Base-by-base conservation (phyloP, 2,888 invertebrate genomes). In the Pristionchus fissidentatus region DNA sequence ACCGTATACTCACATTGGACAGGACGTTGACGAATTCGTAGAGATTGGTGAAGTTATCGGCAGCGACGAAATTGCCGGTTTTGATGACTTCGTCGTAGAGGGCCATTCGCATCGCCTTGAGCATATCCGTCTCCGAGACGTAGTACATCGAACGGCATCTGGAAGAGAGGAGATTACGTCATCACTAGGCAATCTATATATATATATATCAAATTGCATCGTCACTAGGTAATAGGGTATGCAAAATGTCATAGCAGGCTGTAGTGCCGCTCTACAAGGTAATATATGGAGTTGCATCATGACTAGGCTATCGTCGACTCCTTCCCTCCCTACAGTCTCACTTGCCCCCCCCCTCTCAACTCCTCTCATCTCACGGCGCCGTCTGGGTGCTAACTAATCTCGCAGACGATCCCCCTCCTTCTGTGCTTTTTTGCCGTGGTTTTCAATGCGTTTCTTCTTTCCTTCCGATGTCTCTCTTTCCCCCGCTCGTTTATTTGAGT, bases 41-140 rank as follows among this genome's bases (percentile, higher is more conserved):
- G 26, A 92, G 87, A 80, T 88, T 87, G 26, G 90, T 90, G 85
- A 91, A 92, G 85, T 90, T 89, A 49, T 88, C 87, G 22, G 91
- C 92, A 46, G 87, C 85, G 70, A 92, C 85, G 60, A 83, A 83
- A 26, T 85, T 84, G 52, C 82, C 82, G 8, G 82, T 82, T 38
- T 82, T 82, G 70, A 62, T 62, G 8, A 82, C 82, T 85, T 92
- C 92, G 77, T 91, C 91, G 82, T 89, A 86, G 19, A 92, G 86
- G 35, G 92, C 92, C 87, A 87, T 86, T 26, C 87, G 82, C 90
- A 91, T 89, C 26, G 92, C 90, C 82, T 91, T 90, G 60, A 92
- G 87, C 90, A 92, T 90, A 84, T 92, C 92, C 32, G 92, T 91
- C 77, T 92, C 92, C 29, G 92, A 92, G 22, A 90, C 92, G 84